Evolutionary conservation across 1,140 invertebrate species (phyloP).

Genomic region (Calliphora vicina): DNA sequence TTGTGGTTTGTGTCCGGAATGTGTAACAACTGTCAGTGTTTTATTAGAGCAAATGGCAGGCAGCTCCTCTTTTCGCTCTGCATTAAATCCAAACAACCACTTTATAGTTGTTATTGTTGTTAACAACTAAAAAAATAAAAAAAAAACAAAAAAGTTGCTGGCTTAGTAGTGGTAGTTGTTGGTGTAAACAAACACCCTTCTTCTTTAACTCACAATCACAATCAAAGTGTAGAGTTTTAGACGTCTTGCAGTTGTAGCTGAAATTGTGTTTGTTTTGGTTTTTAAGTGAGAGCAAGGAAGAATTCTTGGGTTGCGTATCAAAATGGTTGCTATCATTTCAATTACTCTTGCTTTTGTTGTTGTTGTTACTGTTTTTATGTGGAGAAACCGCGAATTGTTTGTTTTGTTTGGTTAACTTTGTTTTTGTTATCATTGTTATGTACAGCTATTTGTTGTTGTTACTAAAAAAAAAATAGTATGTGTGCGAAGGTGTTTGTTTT

Average conservation of each 20-base stretch:
- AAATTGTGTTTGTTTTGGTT: neutral
- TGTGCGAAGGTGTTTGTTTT: neutral
- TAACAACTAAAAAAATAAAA: neutral
- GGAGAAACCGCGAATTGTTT: neutral
- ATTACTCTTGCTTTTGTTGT: too few relatives aligned
- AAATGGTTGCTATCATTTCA: too few relatives aligned
- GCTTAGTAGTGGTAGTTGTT: neutral
- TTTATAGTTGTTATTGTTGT: too few relatives aligned
- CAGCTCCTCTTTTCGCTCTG: neutral
- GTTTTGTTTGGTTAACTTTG: constrained; percentile 9
- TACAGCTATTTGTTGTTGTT: neutral
- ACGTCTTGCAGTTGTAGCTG: neutral
- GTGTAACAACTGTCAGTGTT: neutral
- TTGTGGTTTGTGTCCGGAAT: constrained; percentile 2
- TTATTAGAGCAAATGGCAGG: neutral
- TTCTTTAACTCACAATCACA: neutral
- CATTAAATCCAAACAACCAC: too few relatives aligned
- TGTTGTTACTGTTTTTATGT: too few relatives aligned
- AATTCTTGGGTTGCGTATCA: neutral
- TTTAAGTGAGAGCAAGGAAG: neutral
- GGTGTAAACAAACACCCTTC: neutral
- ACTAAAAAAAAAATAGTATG: too few relatives aligned
- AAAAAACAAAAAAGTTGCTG: neutral
- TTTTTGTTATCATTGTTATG: neutral
- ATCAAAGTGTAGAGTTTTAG: constrained; percentile 4